Percentiles rank a stretch among this genome's conserved stretches.
Evolutionary conservation across 2,888 invertebrate genomes (phyloP).

Genomic region (Agonopterix arenella): DNA sequence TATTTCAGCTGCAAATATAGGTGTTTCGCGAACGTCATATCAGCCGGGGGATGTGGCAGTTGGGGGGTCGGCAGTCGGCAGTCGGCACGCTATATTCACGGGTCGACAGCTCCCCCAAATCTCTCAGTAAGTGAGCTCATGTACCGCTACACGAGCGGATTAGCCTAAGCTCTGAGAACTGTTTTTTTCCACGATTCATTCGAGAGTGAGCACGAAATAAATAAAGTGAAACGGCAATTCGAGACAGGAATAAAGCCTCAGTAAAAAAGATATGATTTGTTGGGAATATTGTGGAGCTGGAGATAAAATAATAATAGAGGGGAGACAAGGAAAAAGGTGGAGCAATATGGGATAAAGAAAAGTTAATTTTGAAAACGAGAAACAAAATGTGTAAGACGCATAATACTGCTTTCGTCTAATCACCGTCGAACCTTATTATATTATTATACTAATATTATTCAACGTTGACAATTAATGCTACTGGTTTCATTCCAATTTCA

Average conservation of each 20-base stretch:
- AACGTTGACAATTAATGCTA: too few species aligned
- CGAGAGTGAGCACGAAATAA: slow-evolving; percentile 40
- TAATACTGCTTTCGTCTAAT: too few species aligned
- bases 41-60: slow-evolving; percentile 9
- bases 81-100: slow-evolving; percentile 20
- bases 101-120: slow-evolving; percentile 36
- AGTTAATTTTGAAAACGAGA: too few species aligned
- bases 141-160: slow-evolving; percentile 43
- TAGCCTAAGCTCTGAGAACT: slow-evolving; percentile 50
- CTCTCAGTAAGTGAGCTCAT: slow-evolving; percentile 48
- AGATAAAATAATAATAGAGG: background rate
- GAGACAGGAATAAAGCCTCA: slow-evolving; percentile 32
- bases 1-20: background rate
- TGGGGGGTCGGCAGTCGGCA: slow-evolving; percentile 12
- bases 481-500: too few species aligned
- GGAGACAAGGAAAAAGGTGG: too few species aligned
- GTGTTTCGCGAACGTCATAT: slow-evolving; percentile 13
- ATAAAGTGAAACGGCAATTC: slow-evolving; percentile 33
- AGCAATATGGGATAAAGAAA: too few species aligned
- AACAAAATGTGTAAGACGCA: too few species aligned
- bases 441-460: too few species aligned
- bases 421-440: too few species aligned
- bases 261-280: slow-evolving; percentile 29
- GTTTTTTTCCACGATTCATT: slow-evolving; percentile 48
- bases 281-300: slow-evolving; percentile 3